Evolutionary conservation across 1,140 invertebrate species (phyloP).

Genomic region (Drosophila lacteicornis): DNA sequence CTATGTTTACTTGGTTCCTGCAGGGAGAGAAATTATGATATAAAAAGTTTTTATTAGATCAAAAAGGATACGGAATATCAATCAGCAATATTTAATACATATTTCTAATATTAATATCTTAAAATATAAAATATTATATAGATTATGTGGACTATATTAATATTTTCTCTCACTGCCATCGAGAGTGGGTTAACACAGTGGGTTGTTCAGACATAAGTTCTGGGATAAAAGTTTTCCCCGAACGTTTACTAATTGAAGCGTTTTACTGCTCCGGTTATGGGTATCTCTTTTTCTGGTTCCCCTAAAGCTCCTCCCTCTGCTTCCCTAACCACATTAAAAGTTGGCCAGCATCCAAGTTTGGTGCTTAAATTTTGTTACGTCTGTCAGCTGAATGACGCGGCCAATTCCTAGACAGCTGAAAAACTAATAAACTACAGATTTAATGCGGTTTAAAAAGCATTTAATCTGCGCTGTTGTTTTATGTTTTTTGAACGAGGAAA

Average conservation of each 20-base stretch:
- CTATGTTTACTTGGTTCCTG: slow-evolving; percentile 75
- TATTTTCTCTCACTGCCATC: slow-evolving; percentile 9
- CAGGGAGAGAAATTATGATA: background rate
- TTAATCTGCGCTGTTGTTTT: background rate
- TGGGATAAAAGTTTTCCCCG: slow-evolving; percentile 37
- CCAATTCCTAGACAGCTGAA: slow-evolving; percentile 17
- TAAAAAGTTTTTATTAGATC: too few relatives aligned
- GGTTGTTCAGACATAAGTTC: slow-evolving; percentile 16
- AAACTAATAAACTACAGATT: slow-evolving; percentile 35
- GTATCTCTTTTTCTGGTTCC: slow-evolving; percentile 23
- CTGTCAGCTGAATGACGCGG: slow-evolving; percentile 39
- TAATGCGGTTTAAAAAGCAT: slow-evolving; percentile 10
- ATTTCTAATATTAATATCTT: too few relatives aligned
- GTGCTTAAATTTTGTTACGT: slow-evolving; percentile 72
- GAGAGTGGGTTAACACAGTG: background rate
- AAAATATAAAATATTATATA: too few relatives aligned
- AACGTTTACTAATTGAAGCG: slow-evolving; percentile 66
- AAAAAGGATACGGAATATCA: too few relatives aligned
- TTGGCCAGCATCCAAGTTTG: slow-evolving; percentile 63
- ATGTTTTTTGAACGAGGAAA: background rate
- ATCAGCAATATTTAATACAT: too few relatives aligned
- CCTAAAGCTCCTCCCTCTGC: background rate
- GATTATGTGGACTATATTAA: too few relatives aligned
- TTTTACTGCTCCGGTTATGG: slow-evolving; percentile 52
- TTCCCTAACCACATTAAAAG: slow-evolving; percentile 69